Base-by-base conservation (phyloP, 2,113 vertebrate genomes). In the Tenrec ecaudatus region DNA sequence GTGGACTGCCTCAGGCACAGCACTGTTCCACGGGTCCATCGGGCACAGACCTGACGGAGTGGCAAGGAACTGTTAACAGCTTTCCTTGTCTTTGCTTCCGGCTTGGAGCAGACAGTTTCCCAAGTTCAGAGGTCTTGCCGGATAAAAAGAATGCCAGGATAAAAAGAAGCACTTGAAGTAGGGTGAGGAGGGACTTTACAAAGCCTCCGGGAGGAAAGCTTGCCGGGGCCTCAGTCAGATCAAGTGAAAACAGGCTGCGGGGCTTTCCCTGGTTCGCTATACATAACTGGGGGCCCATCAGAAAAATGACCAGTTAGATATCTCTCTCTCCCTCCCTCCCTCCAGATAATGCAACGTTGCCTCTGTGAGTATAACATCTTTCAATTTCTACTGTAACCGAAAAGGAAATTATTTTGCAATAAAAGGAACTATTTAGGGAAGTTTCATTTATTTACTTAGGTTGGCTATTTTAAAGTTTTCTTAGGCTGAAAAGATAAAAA, bases 351-450 rank as follows among this genome's bases (percentile, higher is more conserved):
- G 58, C 73, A 89, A 86, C 20, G 29, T 62, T 53, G 83, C 25
- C 23, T 73, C 75, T 88, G 43, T 86, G 38, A 85, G 17, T 43
- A n/a, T 27, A 83, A 23, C 73, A 58, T 53, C 17, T 31, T 36
- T 58, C 71, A 82, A 33, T 82, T 96, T 85, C 92, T 86, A 69
- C 47, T 78, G 31, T 71, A 36, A 92, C 33, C 69, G 75, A 82
- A 94, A 95, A 85, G 64, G 79, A 84, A 90, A 96, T 91, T 92
- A n/a, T 84, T 95, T 79, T 94, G 86, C 88, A 93, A 76, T 79
- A 68, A 82, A 92, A 89, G 86, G 82, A 89, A 95, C 75, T 78
- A 57, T n/a, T 83, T 78, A 85, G 8, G 57, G 78, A 38, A 53
- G 36, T 93, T 73, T 93, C 53, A 83, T 89, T 89, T 93, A 64